These are phyloP conservation scores for Rhynchopsitta pachyrhyncha DNA, from an alignment of 2,113 vertebrate genomes.

Conservation along the genomic window DNA sequence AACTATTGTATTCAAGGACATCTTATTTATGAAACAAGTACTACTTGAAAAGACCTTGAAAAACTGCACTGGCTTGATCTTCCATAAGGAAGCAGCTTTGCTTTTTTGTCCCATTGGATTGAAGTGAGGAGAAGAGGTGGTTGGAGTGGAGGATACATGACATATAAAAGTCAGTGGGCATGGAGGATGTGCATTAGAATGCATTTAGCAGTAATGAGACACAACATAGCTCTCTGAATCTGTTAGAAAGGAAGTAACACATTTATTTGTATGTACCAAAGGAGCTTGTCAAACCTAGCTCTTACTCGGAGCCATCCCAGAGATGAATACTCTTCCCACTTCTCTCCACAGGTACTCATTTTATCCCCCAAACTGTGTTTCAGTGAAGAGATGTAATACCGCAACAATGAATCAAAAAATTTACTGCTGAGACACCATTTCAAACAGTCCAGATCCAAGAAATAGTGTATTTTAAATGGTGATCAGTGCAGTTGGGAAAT, in stretches of 20 bases:
- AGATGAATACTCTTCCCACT: neutral
- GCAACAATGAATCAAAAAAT: neutral
- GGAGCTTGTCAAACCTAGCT: neutral
- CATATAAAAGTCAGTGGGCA: rapidly evolving
- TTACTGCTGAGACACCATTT: neutral
- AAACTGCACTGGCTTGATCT: neutral
- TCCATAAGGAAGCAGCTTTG: neutral
- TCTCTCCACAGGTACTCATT: neutral
- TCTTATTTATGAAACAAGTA: neutral
- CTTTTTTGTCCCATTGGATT: neutral
- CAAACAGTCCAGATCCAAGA: neutral
- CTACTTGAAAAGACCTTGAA: neutral
- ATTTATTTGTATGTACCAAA: rapidly evolving
- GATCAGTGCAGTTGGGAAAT: neutral
- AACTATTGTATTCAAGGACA: neutral
- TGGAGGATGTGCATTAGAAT: neutral
- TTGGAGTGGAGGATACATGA: neutral
- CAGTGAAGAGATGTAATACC: neutral
- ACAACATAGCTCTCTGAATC: neutral
- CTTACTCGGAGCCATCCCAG: neutral
- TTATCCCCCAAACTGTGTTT: neutral
- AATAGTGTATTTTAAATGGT: neutral
- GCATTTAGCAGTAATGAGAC: neutral
- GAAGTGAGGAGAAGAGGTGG: neutral
- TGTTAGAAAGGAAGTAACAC: neutral